Evolutionary conservation across 2,888 invertebrate species (phyloP), one percentile per base, ranked within the genome.

Genomic region (Zygothrica quintamaculata): DNA sequence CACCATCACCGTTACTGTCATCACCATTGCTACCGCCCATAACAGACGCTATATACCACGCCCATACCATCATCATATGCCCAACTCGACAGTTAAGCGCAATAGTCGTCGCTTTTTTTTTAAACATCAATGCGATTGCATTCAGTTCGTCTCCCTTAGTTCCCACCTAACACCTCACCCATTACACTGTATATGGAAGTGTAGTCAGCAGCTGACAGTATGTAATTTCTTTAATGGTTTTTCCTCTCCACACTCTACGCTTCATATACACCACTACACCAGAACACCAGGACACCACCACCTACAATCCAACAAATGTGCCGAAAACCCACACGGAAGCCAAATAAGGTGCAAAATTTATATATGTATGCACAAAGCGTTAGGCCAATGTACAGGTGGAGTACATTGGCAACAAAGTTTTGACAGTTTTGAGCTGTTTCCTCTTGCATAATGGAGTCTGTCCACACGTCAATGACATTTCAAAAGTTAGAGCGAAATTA

Each of bases 171-270:
- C 48, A 43, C 46, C 46, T 40, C 61, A 40, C 57, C 34, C 65
- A 15, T 62, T 62, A 72, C 73, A 56, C 52, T 22, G 43, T 43
- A 67, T 62, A 58, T n/a, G n/a, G n/a, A n/a, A n/a, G n/a, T n/a
- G 68, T 43, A 60, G 61, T 26, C 46, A 43, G 56, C 5, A 65
- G 67, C 39, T 57, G 61, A 36, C 84, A 85, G 48, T 73, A 88
- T 79, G 86, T 89, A 88, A 89, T 88, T 89, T 88, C 88, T 88
- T 87, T 89, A 88, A 88, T 88, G 88, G 88, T 87, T 87, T 22
- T 84, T 74, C 56, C 69, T 61, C 65, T 59, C 69, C 59, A 52
- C 65, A 39, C 62, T 44, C 65, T 5, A 22, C 18, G 18, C 18
- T n/a, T n/a, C n/a, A n/a, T n/a, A 58, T 34, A n/a, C 3, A 12